Percentiles rank a stretch among this genome's conserved stretches.
Conservation (phyloP, 37 sponge, comb jelly and placozoan species). For the Hormiphora californensis region DNA sequence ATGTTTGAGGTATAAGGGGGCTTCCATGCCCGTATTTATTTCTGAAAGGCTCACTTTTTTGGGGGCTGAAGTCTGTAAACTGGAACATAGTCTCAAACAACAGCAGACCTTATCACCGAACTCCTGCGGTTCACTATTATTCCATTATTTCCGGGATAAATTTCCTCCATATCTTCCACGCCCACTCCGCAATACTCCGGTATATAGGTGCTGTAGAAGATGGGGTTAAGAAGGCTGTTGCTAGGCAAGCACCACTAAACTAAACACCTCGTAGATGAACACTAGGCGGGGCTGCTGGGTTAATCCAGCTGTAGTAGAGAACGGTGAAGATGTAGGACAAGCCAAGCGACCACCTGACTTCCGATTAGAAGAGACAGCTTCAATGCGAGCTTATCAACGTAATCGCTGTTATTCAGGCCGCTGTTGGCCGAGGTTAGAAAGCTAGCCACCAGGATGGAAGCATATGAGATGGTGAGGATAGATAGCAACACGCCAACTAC, state of each 20-base stretch:
- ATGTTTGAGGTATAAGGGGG: constrained; percentile 72
- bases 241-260: not conserved
- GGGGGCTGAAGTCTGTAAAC: too few species aligned
- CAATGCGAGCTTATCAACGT: not conserved
- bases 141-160: too few species aligned
- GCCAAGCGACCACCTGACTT: not conserved
- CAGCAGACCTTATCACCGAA: too few species aligned
- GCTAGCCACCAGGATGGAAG: not conserved
- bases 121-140: too few species aligned
- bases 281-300: not conserved
- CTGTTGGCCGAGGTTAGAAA: not conserved
- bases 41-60: too few species aligned
- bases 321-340: not conserved
- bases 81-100: too few species aligned
- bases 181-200: not conserved
- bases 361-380: constrained; percentile 3
- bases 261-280: not conserved
- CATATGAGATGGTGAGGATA: not conserved
- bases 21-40: too few species aligned
- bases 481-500: not conserved
- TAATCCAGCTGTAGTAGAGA: not conserved
- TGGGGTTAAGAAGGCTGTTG: not conserved
- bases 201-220: not conserved
- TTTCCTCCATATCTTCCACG: not conserved
- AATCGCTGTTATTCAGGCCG: too few species aligned